phyloP scores from a whole-genome alignment of 2,797 vertebrate species.

The Geotrypetes seraphini region DNA sequence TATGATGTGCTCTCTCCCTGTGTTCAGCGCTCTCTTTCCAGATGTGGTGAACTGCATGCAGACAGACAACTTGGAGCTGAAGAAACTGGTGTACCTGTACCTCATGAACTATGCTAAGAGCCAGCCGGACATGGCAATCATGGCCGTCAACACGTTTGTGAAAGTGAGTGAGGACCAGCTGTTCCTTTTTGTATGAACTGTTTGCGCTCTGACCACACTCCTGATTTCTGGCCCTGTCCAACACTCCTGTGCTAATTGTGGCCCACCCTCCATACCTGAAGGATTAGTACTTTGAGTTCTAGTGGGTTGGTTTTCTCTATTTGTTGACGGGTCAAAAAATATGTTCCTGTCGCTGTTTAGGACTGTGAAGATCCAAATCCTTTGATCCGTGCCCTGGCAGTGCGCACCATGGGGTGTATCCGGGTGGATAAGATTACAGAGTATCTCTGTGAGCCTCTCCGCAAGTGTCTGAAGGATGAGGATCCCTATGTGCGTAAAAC shows the following conservation, averaged over 20 bases:
- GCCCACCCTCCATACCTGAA: too few relatives aligned
- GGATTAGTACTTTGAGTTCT: too few relatives aligned
- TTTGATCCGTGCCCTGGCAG: conserved; percentile 60
- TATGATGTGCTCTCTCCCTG: too few relatives aligned
- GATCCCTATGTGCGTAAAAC: conserved; percentile 67
- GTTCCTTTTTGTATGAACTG: not conserved
- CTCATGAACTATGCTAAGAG: conserved; percentile 98
- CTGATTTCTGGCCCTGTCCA: too few relatives aligned
- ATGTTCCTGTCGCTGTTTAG: conserved; percentile 24
- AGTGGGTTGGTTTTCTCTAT: too few relatives aligned
- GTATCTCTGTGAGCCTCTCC: conserved; percentile 61
- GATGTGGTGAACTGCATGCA: conserved; percentile 99
- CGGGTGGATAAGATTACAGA: conserved; percentile 67
- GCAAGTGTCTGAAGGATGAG: conserved; percentile 66
- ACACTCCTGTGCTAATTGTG: too few relatives aligned
- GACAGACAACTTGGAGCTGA: conserved; percentile 93
- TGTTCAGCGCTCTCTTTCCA: conserved; percentile 79
- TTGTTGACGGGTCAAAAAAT: too few relatives aligned
- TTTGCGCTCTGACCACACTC: too few relatives aligned
- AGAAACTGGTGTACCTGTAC: conserved; percentile 95
- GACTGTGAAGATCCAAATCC: conserved; percentile 69
- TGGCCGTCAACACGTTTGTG: conserved; percentile 97
- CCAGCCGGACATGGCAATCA: conserved; percentile 97
- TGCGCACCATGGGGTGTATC: conserved; percentile 69
- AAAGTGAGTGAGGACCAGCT: conserved; percentile 58